Evolutionary conservation across 2,113 vertebrate species (phyloP), one percentile per base, ranked within the genome.

Genomic region (Callochromis pleurospilus): DNA sequence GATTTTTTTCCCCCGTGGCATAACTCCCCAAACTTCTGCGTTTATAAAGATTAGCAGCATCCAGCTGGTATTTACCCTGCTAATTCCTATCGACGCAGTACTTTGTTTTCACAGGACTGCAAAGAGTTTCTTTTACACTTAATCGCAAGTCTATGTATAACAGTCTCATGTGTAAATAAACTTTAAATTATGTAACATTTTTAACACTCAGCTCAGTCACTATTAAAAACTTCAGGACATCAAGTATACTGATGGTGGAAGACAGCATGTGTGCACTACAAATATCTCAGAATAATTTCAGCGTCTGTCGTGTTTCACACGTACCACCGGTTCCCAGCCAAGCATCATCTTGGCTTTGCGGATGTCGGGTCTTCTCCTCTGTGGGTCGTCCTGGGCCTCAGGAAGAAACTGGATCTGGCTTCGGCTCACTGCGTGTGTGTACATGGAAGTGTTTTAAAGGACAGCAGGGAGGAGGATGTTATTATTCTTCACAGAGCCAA

Each of bases 331-430:
- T 80, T 99, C 98, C 99, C 99, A 99, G 51, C 97, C 98, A 36
- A 99, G 97, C 94, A 99, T 82, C 94, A 97, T 95, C 88, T 99
- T 99, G 24, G 98, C 99, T 94, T 99, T 99, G 70, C 93, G 97
- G 93, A 99, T 99, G 91, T 99, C 98, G 4, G 99, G 98, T 91
- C 98, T 97, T 92, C 98, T 96, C 93, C 99, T 98, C 94, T 99
- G 98, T 17, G 98, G 99, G 92, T 99, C 99, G 83, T 99, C 99
- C 87, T 99, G 99, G 19, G 98, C 98, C 96, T 99, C 98, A 2
- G 98, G 98, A 47, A 99, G 98, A 96, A 99, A 99, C 94, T 98
- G 97, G 94, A 99, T 99, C 95, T 99, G 97, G 95, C 99, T 99
- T 36, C 94, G 96, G 82, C 98, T 99, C 88, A 96, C 96, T 97